Evolutionary conservation across 2,797 vertebrate genomes (phyloP).

Genomic region (Euthynnus affinis): DNA sequence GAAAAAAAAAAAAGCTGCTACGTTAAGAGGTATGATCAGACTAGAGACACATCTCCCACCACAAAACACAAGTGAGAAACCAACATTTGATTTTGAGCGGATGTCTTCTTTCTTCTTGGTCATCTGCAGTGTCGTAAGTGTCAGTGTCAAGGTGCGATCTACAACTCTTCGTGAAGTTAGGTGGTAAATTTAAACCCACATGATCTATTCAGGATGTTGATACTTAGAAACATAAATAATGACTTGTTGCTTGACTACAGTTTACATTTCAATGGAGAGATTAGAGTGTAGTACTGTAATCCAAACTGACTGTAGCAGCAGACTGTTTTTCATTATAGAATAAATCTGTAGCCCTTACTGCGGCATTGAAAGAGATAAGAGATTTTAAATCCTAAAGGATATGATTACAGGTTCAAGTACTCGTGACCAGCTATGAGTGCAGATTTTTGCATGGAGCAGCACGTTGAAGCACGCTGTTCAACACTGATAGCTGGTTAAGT

Average conservation of each 20-base stretch:
- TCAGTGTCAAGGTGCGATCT: not conserved
- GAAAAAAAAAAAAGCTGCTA: not conserved
- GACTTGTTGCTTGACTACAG: not conserved
- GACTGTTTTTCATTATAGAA: constrained; percentile 6
- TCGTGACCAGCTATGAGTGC: not conserved
- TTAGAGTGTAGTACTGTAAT: not conserved
- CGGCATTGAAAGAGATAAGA: constrained; percentile 15
- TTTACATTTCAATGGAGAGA: not conserved
- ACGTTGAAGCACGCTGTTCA: constrained; percentile 2
- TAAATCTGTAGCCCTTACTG: constrained; percentile 6
- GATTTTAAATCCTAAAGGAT: constrained; percentile 22
- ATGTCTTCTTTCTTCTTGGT: not conserved
- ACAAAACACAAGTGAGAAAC: not conserved
- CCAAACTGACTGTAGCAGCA: not conserved
- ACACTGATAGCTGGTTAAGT: not conserved
- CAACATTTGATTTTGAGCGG: not conserved
- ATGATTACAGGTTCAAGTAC: constrained; percentile 27
- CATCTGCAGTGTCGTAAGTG: not conserved
- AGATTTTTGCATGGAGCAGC: not conserved
- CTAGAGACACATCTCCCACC: not conserved
- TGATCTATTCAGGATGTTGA: not conserved
- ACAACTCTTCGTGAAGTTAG: not conserved
- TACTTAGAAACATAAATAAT: not conserved
- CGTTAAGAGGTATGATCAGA: not conserved
- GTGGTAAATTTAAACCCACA: not conserved